These are phyloP conservation scores for Muraenolepis orangiensis DNA, from an alignment of 2,797 vertebrate genomes.

Conservation along the genomic window DNA sequence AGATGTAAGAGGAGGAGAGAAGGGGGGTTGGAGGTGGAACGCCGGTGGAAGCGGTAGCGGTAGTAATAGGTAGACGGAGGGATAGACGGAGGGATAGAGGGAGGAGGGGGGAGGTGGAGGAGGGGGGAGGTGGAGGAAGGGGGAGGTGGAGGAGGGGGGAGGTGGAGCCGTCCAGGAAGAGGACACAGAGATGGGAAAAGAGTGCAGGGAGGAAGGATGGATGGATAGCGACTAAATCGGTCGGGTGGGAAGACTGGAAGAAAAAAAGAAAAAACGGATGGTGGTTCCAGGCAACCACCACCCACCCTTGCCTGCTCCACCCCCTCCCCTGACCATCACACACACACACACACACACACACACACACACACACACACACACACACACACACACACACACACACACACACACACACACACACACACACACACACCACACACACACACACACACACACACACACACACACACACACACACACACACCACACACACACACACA, in stretches of 20 bases:
- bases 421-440: too few species aligned
- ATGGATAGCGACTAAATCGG: background rate
- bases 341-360: too few species aligned
- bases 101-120: background rate
- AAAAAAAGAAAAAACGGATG: background rate
- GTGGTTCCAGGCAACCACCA: too few species aligned
- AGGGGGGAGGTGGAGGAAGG: background rate
- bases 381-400: too few species aligned
- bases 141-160: background rate
- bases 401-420: too few species aligned
- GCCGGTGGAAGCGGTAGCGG: background rate
- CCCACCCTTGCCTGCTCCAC: background rate
- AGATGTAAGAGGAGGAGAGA: conserved; percentile 42
- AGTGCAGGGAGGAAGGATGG: background rate
- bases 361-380: too few species aligned
- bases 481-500: background rate
- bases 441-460: too few species aligned
- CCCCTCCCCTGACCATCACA: conserved; percentile 70
- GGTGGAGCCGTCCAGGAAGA: background rate
- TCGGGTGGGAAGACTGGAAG: background rate
- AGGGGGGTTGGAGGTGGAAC: conserved; percentile 71
- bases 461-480: background rate
- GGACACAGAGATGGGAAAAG: background rate
- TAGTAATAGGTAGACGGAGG: background rate
- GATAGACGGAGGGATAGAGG: background rate